Conservation (phyloP, 35 echinoderm and acorn worm species). For the Lytechinus variegatus region DNA sequence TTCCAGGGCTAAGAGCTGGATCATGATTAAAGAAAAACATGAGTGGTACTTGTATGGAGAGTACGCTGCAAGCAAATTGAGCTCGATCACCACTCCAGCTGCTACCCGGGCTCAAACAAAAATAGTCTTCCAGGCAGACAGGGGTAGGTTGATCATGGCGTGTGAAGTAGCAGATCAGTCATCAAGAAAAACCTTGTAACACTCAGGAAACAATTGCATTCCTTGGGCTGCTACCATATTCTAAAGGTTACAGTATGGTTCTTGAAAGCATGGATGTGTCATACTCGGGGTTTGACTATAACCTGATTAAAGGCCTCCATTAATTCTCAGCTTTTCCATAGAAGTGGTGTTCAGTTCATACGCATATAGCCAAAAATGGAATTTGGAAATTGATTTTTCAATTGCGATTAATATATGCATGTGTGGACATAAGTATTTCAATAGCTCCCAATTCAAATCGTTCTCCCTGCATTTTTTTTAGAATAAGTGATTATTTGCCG, state of each 20-base stretch:
- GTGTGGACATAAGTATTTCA: no score
- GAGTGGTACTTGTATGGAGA: background rate
- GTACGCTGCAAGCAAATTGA: background rate
- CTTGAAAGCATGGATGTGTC: background rate
- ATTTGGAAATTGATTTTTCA: no score
- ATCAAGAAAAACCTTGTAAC: background rate
- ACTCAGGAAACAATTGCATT: background rate
- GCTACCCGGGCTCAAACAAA: background rate
- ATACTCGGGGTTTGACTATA: background rate
- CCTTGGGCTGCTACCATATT: background rate
- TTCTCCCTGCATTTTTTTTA: no score
- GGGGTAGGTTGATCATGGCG: background rate
- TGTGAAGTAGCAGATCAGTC: background rate
- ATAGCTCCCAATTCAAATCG: no score
- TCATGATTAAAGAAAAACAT: background rate
- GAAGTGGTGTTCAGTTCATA: no score
- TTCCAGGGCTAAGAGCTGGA: background rate
- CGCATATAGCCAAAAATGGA: no score
- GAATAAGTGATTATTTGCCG: no score
- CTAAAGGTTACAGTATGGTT: background rate
- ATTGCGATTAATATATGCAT: no score
- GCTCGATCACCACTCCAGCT: background rate
- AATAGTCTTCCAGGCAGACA: slow-evolving; percentile 1
- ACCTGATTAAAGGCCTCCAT: background rate
- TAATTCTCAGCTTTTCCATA: background rate